Evolutionary conservation across 2,113 vertebrate genomes (phyloP), one percentile per base, ranked within the genome.

Genomic region (Thoracochromis brauschi): DNA sequence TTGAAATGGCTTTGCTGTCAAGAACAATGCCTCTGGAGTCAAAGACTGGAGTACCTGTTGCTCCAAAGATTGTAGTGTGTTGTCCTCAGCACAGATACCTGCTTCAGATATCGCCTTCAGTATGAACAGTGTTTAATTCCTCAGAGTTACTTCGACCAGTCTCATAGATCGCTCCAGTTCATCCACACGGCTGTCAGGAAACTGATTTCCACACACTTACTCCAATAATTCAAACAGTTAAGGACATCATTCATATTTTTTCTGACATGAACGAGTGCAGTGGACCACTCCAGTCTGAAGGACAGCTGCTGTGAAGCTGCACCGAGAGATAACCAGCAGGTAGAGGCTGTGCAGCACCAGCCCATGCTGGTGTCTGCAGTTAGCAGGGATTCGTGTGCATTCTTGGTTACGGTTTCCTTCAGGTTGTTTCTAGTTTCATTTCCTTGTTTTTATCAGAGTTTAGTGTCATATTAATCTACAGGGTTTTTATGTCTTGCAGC

Each of bases 81-180:
- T 63, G 16, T 35, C 58, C 58, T 35, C 58, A 35, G 58, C 58
- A 63, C 58, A 35, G 31, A 7, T 7, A 11, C 31, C 17, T 63
- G 31, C 58, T 63, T 35, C n/a, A 54, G 10, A n/a, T 54, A 4
- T 1, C 11, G 5, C n/a, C n/a, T 54, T 54, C 31, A 19, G 31
- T 63, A 19, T 19, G 58, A 35, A 63, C 31, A 11, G 6, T 35
- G 58, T 63, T 33, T 63, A 63, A 33, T 19, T 33, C 9, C 58
- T 35, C 2, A 11, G 9, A 63, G 17, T 63, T 35, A 1, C 9
- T 19, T 11, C 0, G 16, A 33, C 16, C 58, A 11, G 0, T 35
- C 58, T 63, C 16, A 4, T 33, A 35, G 9, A 19, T n/a, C 11
- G 31, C 16, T 63, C 58, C 58, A 33, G 31, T 63, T 63, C 58